A percentile compares a stretch with the other conserved stretches of the same genome.
Evolutionary conservation across 2,113 vertebrate species (phyloP).

Genomic region (Urocolius indicus): DNA sequence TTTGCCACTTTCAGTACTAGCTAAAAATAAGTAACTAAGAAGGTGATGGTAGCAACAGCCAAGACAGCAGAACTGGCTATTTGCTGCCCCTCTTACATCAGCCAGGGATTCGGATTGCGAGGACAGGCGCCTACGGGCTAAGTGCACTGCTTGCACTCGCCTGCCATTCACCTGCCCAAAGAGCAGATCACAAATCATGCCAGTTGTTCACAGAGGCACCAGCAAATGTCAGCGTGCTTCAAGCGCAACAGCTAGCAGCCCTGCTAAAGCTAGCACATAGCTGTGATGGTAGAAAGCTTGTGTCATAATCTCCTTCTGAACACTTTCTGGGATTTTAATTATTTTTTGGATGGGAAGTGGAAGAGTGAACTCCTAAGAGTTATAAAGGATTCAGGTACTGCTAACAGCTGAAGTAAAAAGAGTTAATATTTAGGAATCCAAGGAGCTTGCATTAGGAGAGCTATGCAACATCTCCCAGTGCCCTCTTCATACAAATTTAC

Average conservation of each 20-base stretch:
- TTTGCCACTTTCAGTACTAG: not conserved
- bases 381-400: not conserved
- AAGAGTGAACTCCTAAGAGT: not conserved
- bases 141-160: not conserved
- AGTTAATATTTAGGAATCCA: not conserved
- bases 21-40: conserved; percentile 46
- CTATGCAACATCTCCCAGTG: not conserved
- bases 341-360: not conserved
- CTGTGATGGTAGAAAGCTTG: conserved; percentile 16
- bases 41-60: not conserved
- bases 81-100: not conserved
- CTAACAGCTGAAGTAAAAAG: not conserved
- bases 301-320: conserved; percentile 26
- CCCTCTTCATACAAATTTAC: not conserved
- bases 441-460: not conserved
- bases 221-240: conserved; percentile 61
- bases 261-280: conserved; percentile 59
- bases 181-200: conserved; percentile 52
- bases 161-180: conserved; percentile 44
- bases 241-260: not conserved
- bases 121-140: not conserved
- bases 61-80: not conserved
- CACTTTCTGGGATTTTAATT: not conserved
- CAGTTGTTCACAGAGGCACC: conserved; percentile 56
- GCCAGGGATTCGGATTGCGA: not conserved